Conservation (phyloP, 1,140 invertebrate species). For the Theocolax elegans region DNA sequence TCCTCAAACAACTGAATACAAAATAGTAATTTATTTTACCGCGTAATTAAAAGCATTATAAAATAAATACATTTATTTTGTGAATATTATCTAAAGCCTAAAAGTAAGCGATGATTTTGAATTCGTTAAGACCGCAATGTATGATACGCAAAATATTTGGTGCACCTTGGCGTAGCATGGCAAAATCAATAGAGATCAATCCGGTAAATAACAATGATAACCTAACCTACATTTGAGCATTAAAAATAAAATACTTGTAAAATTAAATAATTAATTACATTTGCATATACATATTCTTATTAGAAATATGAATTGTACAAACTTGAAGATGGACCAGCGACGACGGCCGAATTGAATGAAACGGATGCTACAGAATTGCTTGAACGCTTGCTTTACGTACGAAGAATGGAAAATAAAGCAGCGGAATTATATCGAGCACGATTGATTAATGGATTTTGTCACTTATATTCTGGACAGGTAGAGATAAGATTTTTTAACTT, state of each 20-base stretch:
- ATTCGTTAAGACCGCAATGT: too few relatives aligned
- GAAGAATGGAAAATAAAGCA: slow-evolving; percentile 80
- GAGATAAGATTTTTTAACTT: too few relatives aligned
- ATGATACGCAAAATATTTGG: too few relatives aligned
- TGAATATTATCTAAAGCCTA: too few relatives aligned
- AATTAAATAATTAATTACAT: background rate
- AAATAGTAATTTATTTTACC: too few relatives aligned
- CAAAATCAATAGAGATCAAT: background rate
- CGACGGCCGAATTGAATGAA: background rate
- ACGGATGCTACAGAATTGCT: slow-evolving; percentile 33
- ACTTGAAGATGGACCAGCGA: slow-evolving; percentile 33
- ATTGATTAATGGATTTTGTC: slow-evolving; percentile 81
- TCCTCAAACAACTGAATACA: too few relatives aligned
- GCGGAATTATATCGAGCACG: slow-evolving; percentile 83
- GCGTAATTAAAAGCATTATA: too few relatives aligned
- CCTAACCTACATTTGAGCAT: too few relatives aligned
- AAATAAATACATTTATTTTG: too few relatives aligned
- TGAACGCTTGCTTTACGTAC: slow-evolving; percentile 72
- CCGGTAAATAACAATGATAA: too few relatives aligned
- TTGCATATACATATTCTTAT: background rate
- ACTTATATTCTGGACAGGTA: slow-evolving; percentile 81
- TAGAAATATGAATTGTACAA: slow-evolving; percentile 47
- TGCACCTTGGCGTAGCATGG: too few relatives aligned
- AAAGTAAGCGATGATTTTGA: too few relatives aligned
- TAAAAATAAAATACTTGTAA: background rate